These are phyloP conservation scores for Aporophyla lueneburgensis DNA, from an alignment of 2,888 invertebrate species.

Conservation along the genomic window DNA sequence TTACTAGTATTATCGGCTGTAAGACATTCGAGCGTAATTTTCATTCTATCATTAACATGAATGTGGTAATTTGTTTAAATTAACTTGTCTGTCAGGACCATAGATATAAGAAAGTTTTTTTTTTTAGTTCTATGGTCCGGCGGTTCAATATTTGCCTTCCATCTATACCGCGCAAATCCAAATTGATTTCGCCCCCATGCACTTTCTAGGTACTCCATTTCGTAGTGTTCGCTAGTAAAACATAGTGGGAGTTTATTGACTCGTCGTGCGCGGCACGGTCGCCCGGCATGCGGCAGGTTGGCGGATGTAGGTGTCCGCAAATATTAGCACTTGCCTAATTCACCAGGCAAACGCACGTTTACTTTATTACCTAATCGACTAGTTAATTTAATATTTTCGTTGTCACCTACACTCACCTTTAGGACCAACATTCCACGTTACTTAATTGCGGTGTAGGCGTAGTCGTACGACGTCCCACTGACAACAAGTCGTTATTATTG, in stretches of 20 bases:
- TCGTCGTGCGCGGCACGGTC: slow-evolving; percentile 70
- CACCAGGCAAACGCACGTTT: slow-evolving; percentile 79
- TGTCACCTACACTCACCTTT: slow-evolving; percentile 76
- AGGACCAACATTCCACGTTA: slow-evolving; percentile 73
- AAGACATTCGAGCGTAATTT: not conserved
- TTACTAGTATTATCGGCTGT: not conserved
- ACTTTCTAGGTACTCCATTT: slow-evolving; percentile 70
- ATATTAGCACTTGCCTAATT: slow-evolving; percentile 88
- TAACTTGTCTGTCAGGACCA: slow-evolving; percentile 3
- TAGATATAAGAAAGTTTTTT: too few species aligned
- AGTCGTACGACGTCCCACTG: slow-evolving; percentile 74
- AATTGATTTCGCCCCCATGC: slow-evolving; percentile 60
- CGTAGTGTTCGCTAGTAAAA: slow-evolving; percentile 65
- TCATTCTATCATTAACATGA: not conserved
- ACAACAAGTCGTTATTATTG: slow-evolving; percentile 73
- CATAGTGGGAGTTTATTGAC: slow-evolving; percentile 85
- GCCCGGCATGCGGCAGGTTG: slow-evolving; percentile 81
- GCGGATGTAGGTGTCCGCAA: slow-evolving; percentile 89
- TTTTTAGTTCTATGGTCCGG: too few species aligned
- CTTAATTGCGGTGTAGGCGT: slow-evolving; percentile 77
- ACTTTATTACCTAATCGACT: slow-evolving; percentile 83
- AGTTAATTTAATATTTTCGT: slow-evolving; percentile 76
- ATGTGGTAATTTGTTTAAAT: slow-evolving; percentile 36
- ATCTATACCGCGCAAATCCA: slow-evolving; percentile 35
- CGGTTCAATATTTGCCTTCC: slow-evolving; percentile 39